Evolutionary conservation across 2,888 invertebrate genomes (phyloP), one percentile per base, ranked within the genome.

Genomic region (Hypena proboscidalis): DNA sequence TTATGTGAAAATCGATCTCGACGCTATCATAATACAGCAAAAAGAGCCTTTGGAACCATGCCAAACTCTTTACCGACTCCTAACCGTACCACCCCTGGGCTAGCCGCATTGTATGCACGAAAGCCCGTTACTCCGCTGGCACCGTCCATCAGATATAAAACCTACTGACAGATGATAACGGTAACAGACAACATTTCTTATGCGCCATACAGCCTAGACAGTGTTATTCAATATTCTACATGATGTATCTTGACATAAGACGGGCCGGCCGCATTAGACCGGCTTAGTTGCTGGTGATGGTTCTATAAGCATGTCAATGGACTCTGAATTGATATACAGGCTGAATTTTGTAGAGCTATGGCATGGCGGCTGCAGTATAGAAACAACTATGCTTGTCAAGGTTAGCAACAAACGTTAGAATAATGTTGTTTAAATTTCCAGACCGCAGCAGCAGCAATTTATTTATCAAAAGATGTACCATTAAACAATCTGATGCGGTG

Each of bases 91-190:
- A 70, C 70, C 72, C 67, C 60, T 63, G 47, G 63, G 70, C 61
- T 20, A 51, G 36, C 58, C 45, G 53, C 67, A 71, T 74, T 73
- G 72, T 73, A 60, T 64, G 65, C 61, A 46, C 44, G 46, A 47
- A 49, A 64, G 39, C 71, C 87, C 85, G 87, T 85, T 85, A 84
- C 58, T 33, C 42, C 33, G 58, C 60, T 68, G 65, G 70, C 73
- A 67, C 62, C 72, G 79, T 81, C 77, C 74, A 82, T 86, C 85
- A 80, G 85, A 83, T 83, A 83, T 70, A 71, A 79, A 77, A 71
- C 73, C 70, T 68, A 79, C 80, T 80, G 83, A 83, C 84, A 83
- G 81, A 68, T 65, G 69, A 70, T 88, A 89, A 86, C 88, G 88
- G 87, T 79, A 80, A 71, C 63, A 66, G 72, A 74, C 79, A 70